Percentiles rank a stretch among this genome's conserved stretches.
These are phyloP conservation scores for Papilio helenus DNA, from an alignment of 1,140 invertebrate species.

Conservation along the genomic window DNA sequence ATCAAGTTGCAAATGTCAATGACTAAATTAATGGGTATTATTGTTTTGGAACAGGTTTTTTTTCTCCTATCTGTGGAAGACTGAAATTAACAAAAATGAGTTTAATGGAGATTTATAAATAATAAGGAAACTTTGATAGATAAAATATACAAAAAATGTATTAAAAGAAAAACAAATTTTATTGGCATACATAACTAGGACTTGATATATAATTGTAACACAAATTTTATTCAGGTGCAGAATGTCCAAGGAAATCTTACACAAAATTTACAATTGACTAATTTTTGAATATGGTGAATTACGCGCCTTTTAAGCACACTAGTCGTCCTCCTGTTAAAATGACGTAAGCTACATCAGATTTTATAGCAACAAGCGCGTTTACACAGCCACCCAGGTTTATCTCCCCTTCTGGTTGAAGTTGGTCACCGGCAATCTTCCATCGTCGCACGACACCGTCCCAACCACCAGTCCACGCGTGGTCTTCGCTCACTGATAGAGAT, in stretches of 20 bases:
- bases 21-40: too few species aligned
- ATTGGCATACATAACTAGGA: too few species aligned
- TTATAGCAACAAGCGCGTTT: conserved; percentile 58
- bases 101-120: too few species aligned
- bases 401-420: conserved; percentile 63
- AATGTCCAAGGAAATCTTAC: background rate
- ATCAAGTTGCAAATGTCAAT: too few species aligned
- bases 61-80: too few species aligned
- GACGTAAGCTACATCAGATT: conserved; percentile 54
- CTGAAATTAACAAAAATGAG: too few species aligned
- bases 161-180: too few species aligned
- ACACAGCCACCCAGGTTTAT: conserved; percentile 66
- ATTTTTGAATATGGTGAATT: conserved; percentile 21
- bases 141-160: too few species aligned
- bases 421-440: conserved; percentile 63
- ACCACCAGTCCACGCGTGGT: conserved; percentile 70
- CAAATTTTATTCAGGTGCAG: background rate
- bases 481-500: conserved; percentile 57
- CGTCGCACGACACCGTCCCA: conserved; percentile 70
- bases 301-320: conserved; percentile 52
- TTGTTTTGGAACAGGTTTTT: too few species aligned
- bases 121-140: too few species aligned
- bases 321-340: conserved; percentile 63
- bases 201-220: too few species aligned
- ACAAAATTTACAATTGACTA: background rate